Evolutionary conservation across 2,888 invertebrate genomes (phyloP).

Genomic region (Cyrtodaria siliqua): DNA sequence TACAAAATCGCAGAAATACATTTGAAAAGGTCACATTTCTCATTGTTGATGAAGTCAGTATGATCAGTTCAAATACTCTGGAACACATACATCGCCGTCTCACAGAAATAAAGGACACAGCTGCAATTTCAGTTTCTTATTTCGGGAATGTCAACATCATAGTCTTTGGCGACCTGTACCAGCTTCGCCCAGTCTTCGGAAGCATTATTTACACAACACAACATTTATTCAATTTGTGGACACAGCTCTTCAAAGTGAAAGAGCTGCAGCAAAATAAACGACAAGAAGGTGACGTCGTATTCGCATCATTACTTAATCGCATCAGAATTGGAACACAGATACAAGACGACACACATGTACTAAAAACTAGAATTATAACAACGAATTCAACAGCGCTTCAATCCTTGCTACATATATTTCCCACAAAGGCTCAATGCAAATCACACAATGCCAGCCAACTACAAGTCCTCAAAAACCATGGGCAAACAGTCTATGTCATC

Average conservation of each 20-base stretch:
- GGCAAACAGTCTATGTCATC: no score
- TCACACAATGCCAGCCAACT: neutral
- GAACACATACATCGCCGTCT: constrained; percentile 1
- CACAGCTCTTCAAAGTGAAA: neutral
- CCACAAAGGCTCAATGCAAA: neutral
- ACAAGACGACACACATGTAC: no score
- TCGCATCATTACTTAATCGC: neutral
- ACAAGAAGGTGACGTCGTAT: neutral
- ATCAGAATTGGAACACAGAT: no score
- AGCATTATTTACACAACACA: neutral
- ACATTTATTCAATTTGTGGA: neutral
- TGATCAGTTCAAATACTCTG: neutral
- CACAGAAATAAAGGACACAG: constrained; percentile 44
- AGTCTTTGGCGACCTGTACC: neutral
- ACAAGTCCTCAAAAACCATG: no score
- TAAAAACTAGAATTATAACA: no score
- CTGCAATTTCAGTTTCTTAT: neutral
- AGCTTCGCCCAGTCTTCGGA: neutral
- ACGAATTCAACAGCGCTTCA: no score
- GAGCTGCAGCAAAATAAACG: neutral
- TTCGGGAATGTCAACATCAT: neutral
- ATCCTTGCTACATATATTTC: neutral
- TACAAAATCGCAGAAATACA: no score
- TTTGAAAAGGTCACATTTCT: no score
- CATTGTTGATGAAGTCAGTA: constrained; percentile 17